Conservation (phyloP, 1,140 invertebrate species). For the Euwallacea fornicatus region DNA sequence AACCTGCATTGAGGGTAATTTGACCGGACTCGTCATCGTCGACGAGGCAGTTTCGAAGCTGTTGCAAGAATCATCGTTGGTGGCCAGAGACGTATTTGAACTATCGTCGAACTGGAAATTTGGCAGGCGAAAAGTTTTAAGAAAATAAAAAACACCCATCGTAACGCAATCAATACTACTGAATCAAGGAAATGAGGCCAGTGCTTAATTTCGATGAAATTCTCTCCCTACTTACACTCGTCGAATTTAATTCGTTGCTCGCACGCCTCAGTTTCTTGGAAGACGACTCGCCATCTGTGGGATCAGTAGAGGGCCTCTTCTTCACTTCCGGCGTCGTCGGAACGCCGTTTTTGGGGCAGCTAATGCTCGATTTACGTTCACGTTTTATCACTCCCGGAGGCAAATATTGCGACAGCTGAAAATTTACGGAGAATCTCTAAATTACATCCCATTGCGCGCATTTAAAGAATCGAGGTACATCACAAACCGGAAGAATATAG, state of each 20-base stretch:
- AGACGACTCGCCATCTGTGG: constrained; percentile 32
- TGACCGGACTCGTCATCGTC: background rate
- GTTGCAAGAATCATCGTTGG: constrained; percentile 44
- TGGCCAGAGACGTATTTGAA: constrained; percentile 47
- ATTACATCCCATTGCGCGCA: too few species aligned
- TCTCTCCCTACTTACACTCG: constrained; percentile 30
- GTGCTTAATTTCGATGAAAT: background rate
- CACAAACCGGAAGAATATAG: too few species aligned
- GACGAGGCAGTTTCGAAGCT: constrained; percentile 9
- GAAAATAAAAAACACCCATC: constrained; percentile 12
- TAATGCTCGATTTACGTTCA: constrained; percentile 64
- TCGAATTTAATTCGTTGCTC: constrained; percentile 43
- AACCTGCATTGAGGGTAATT: background rate
- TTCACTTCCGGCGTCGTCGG: constrained; percentile 5
- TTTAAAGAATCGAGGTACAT: too few species aligned
- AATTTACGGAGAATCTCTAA: background rate
- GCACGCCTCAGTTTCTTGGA: constrained; percentile 48
- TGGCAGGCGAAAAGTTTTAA: background rate
- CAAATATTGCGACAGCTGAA: constrained; percentile 64
- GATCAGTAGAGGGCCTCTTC: constrained; percentile 49
- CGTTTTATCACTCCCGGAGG: constrained; percentile 68
- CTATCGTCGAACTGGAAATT: constrained; percentile 50
- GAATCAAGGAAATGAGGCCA: constrained; percentile 1
- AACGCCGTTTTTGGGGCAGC: constrained; percentile 31
- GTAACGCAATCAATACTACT: background rate